phyloP scores from a whole-genome alignment of 2,113 vertebrate genomes.

The Takifugu bimaculatus region DNA sequence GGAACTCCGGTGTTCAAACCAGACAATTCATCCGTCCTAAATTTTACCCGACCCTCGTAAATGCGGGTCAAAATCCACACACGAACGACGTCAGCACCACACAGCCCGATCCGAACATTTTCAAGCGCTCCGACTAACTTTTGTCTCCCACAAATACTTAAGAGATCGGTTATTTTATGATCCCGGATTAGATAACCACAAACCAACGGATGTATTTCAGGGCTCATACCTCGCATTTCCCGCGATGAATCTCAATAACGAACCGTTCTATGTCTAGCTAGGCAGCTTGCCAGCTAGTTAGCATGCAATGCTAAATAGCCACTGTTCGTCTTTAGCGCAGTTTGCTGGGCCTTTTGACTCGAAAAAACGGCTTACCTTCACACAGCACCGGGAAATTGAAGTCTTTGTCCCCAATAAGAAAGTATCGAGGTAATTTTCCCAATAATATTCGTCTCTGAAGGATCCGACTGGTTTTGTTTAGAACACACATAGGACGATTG shows the following conservation, averaged over 20 bases:
- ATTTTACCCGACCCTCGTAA: background rate
- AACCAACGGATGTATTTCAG: too few relatives aligned
- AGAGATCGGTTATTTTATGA: background rate
- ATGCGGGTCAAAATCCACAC: background rate
- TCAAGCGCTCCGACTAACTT: constrained; percentile 39
- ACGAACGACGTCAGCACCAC: background rate
- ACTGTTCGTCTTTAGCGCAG: background rate
- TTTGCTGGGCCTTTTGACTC: background rate
- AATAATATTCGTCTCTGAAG: constrained; percentile 22
- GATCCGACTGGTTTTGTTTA: constrained; percentile 74
- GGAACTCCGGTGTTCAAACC: constrained; percentile 65
- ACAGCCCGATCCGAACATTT: too few relatives aligned
- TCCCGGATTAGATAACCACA: too few relatives aligned
- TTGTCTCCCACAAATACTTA: background rate
- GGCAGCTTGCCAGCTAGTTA: constrained; percentile 45
- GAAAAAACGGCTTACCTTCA: constrained; percentile 60
- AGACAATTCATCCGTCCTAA: background rate
- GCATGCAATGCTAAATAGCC: constrained; percentile 37
- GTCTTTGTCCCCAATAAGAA: constrained; percentile 6
- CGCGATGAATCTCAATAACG: too few relatives aligned
- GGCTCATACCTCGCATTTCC: too few relatives aligned
- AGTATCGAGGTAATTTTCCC: constrained; percentile 7
- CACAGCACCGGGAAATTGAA: constrained; percentile 6
- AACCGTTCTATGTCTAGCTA: constrained; percentile 5
- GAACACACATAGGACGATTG: constrained; percentile 71